phyloP scores from a whole-genome alignment of 2,113 vertebrate species.

The Morphnarchus princeps region DNA sequence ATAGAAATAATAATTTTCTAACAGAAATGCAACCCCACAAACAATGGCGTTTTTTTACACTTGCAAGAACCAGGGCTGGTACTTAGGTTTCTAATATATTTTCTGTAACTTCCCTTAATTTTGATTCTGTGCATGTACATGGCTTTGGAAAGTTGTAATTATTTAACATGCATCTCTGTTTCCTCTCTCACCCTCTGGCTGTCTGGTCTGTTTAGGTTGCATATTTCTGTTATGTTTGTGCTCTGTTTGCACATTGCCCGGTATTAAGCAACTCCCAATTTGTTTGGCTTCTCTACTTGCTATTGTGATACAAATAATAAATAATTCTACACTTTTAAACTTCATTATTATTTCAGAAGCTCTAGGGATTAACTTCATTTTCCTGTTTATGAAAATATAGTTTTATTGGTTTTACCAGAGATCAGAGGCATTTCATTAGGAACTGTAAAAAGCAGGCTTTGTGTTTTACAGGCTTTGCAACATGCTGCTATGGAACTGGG shows the following conservation, averaged over 20 bases:
- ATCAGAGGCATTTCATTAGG: not conserved
- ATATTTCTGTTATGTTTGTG: not conserved
- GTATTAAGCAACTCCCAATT: not conserved
- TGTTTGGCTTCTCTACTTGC: not conserved
- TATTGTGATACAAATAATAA: slow-evolving; percentile 14
- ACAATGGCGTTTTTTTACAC: not conserved
- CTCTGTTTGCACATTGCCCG: not conserved
- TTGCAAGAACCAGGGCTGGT: not conserved
- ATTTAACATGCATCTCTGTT: not conserved
- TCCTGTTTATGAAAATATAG: not conserved
- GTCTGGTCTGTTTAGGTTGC: not conserved
- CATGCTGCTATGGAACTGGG: not conserved
- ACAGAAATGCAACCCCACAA: not conserved
- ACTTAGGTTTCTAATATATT: not conserved
- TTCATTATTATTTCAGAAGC: not conserved
- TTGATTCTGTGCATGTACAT: not conserved
- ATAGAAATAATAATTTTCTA: not conserved
- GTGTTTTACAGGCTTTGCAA: not conserved
- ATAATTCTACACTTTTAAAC: not conserved
- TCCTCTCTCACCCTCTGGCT: not conserved
- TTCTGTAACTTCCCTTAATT: not conserved
- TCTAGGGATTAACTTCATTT: not conserved
- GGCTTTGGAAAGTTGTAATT: not conserved
- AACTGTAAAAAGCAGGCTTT: not conserved
- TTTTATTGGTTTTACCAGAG: not conserved